phyloP scores from a whole-genome alignment of 2,797 vertebrate species.

The Chaetodon trifasciatus region DNA sequence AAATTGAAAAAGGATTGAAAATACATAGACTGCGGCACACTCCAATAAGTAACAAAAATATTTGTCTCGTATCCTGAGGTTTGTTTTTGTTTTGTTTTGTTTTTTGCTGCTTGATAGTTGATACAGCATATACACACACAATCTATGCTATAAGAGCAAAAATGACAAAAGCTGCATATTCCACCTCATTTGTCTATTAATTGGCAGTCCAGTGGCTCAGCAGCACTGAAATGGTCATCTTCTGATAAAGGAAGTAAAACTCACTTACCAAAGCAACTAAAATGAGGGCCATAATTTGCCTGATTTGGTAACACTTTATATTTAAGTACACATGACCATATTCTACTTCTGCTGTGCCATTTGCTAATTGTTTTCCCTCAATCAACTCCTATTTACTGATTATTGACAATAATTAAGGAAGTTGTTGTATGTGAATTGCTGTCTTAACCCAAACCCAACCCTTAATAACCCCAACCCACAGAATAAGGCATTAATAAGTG shows the following conservation, averaged over 20 bases:
- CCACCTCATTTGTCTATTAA: slow-evolving; percentile 26
- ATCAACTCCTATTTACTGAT: too few relatives aligned
- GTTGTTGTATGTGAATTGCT: too few relatives aligned
- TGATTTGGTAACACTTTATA: neutral
- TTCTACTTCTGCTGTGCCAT: too few relatives aligned
- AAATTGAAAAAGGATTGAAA: slow-evolving; percentile 29
- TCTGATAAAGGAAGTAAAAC: slow-evolving; percentile 45
- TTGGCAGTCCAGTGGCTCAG: slow-evolving; percentile 27
- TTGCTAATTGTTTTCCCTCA: too few relatives aligned
- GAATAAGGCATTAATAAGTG: too few relatives aligned
- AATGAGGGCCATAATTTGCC: slow-evolving; percentile 37
- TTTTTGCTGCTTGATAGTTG: neutral
- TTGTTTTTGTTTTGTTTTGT: too few relatives aligned
- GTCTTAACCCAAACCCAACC: too few relatives aligned
- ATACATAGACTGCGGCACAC: slow-evolving; percentile 7
- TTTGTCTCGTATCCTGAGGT: neutral
- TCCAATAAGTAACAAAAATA: neutral
- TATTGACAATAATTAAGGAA: too few relatives aligned
- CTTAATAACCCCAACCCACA: too few relatives aligned
- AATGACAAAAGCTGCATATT: slow-evolving; percentile 42
- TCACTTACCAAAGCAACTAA: slow-evolving; percentile 30
- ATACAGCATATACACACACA: neutral
- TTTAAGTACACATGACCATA: too few relatives aligned
- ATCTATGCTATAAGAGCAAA: neutral
- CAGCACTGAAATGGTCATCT: neutral